Evolutionary conservation across 2,888 invertebrate genomes (phyloP).

Genomic region (Drosophila cracens): DNA sequence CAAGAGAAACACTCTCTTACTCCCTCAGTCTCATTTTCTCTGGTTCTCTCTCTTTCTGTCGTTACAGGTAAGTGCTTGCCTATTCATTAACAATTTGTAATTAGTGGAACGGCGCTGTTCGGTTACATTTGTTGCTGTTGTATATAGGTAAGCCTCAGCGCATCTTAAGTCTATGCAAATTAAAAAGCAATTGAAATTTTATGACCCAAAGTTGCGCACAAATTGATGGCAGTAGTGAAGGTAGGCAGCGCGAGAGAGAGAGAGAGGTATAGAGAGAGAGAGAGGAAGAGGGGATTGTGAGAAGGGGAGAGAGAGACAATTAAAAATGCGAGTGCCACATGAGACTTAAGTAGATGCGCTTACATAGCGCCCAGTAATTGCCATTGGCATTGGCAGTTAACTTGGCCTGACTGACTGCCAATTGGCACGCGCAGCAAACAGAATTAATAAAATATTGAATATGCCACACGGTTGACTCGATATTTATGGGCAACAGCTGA

Average conservation of each 20-base stretch:
- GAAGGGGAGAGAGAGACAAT: slow-evolving; percentile 50
- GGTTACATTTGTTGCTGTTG: slow-evolving; percentile 40
- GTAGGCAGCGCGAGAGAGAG: not conserved
- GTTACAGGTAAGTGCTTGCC: slow-evolving; percentile 68
- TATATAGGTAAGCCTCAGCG: slow-evolving; percentile 31
- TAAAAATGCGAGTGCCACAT: slow-evolving; percentile 71
- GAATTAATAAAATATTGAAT: slow-evolving; percentile 75
- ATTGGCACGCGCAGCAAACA: slow-evolving; percentile 54
- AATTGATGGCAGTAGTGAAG: slow-evolving; percentile 61
- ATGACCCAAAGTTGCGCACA: slow-evolving; percentile 62
- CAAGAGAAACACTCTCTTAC: slow-evolving; percentile 21
- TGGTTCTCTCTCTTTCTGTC: slow-evolving; percentile 23
- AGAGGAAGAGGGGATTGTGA: not conserved
- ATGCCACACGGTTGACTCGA: slow-evolving; percentile 61
- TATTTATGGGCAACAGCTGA: slow-evolving; percentile 57
- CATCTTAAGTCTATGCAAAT: slow-evolving; percentile 72
- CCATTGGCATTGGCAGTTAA: slow-evolving; percentile 45
- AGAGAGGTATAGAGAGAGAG: not conserved
- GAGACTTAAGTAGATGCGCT: slow-evolving; percentile 55
- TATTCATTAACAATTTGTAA: slow-evolving; percentile 75
- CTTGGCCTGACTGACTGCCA: slow-evolving; percentile 52
- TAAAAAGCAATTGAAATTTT: slow-evolving; percentile 79
- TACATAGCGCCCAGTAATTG: slow-evolving; percentile 44
- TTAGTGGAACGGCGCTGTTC: slow-evolving; percentile 54
- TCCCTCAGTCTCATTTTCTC: not conserved